Evolutionary conservation across 2,888 invertebrate genomes (phyloP).

Genomic region (Rotaria sp.): DNA sequence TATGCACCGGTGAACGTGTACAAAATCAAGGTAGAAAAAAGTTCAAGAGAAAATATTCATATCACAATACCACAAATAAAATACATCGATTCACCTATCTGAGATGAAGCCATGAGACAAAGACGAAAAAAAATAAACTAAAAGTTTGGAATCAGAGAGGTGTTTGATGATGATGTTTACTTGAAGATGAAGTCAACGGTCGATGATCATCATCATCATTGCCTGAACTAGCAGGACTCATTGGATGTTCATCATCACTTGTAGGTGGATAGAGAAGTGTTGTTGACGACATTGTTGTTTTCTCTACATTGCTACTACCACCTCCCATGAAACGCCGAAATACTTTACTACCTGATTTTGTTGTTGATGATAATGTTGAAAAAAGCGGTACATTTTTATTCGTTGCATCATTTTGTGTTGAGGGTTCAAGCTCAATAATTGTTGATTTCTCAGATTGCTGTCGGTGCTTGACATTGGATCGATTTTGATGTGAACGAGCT

Average conservation of each 20-base stretch:
- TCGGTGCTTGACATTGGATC: not conserved
- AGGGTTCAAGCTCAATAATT: not conserved
- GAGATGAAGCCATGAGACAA: not conserved
- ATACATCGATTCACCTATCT: not conserved
- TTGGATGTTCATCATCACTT: not conserved
- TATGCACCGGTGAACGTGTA: constrained; percentile 2
- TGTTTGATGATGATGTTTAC: not conserved
- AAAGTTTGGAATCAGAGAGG: not conserved
- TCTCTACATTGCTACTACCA: not conserved
- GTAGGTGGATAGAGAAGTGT: not conserved
- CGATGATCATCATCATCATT: constrained; percentile 8
- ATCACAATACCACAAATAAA: constrained; percentile 1
- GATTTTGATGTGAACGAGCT: not conserved
- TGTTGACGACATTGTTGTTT: not conserved
- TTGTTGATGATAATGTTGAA: not conserved
- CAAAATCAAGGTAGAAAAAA: not conserved
- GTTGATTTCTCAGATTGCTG: not conserved
- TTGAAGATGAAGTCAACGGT: not conserved
- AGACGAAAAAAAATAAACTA: not conserved
- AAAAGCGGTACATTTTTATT: not conserved
- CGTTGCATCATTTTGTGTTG: not conserved
- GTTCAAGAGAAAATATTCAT: not conserved
- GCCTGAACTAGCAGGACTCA: not conserved
- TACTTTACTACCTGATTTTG: not conserved
- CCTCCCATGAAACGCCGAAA: not conserved